Evolutionary conservation across 1,140 invertebrate genomes (phyloP).

Genomic region (Meloidogyne exigua): DNA sequence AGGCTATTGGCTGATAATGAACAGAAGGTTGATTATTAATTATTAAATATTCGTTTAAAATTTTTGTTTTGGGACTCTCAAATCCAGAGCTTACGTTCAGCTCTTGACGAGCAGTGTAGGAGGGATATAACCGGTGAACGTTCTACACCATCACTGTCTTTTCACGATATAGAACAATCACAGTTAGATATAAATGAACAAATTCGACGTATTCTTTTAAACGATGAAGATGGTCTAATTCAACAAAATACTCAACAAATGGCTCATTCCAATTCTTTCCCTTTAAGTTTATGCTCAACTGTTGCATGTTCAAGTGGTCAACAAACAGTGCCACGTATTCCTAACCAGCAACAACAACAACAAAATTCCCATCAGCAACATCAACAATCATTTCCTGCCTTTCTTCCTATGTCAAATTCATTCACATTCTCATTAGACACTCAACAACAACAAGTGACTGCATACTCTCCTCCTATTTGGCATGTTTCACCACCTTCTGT

Average conservation of each 20-base stretch:
- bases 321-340: background rate
- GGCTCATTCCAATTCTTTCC: slow-evolving; percentile 60
- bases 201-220: slow-evolving; percentile 33
- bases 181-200: slow-evolving; percentile 56
- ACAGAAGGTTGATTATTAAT: slow-evolving; percentile 65
- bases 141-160: slow-evolving; percentile 25
- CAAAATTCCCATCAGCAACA: background rate
- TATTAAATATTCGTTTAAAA: background rate
- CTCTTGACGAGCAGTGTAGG: slow-evolving; percentile 59
- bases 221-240: slow-evolving; percentile 49
- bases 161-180: background rate
- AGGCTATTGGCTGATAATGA: slow-evolving; percentile 67
- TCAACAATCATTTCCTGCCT: background rate
- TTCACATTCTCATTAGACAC: background rate
- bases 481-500: slow-evolving; percentile 4
- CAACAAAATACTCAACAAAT: slow-evolving; percentile 56
- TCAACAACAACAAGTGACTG: background rate
- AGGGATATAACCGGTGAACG: background rate
- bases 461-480: slow-evolving; percentile 30
- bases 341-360: background rate
- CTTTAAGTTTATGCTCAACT: slow-evolving; percentile 52
- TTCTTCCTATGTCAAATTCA: background rate
- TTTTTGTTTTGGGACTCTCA: slow-evolving; percentile 62
- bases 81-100: slow-evolving; percentile 65
- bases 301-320: slow-evolving; percentile 17